phyloP scores from a whole-genome alignment of 2,797 vertebrate genomes.

The Molossus alvarezi region DNA sequence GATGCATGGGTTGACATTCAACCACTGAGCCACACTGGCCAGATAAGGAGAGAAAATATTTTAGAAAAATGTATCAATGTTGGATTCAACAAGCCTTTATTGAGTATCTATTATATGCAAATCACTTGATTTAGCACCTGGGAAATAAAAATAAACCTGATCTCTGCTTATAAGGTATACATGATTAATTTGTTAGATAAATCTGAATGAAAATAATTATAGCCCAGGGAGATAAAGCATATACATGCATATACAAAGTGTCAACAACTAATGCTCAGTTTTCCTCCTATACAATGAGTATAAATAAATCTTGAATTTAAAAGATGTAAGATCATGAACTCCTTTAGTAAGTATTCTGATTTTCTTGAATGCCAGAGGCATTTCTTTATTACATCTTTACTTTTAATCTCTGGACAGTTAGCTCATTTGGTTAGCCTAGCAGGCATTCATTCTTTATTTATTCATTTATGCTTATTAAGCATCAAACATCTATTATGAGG shows the following conservation, averaged over 20 bases:
- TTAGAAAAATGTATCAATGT: too few relatives aligned
- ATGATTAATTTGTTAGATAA: not conserved
- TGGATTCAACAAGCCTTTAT: not conserved
- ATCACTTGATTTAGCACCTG: not conserved
- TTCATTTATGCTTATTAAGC: not conserved
- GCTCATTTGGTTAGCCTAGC: not conserved
- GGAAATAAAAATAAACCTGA: conserved; percentile 37
- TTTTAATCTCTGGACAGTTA: not conserved
- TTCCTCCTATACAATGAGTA: conserved; percentile 4
- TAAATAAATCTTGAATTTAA: conserved; percentile 39
- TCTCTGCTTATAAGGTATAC: not conserved
- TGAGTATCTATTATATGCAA: conserved; percentile 11
- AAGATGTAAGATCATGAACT: conserved; percentile 5
- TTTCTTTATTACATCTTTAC: not conserved
- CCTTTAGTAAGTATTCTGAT: not conserved
- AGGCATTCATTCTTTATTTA: not conserved
- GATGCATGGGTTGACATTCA: too few relatives aligned
- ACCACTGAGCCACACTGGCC: too few relatives aligned
- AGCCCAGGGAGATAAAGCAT: conserved; percentile 34
- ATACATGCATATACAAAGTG: not conserved
- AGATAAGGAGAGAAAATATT: too few relatives aligned
- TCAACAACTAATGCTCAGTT: not conserved
- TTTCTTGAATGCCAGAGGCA: not conserved
- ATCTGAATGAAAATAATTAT: conserved; percentile 30
- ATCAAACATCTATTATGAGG: not conserved